Evolutionary conservation across 2,888 invertebrate species (phyloP).

Genomic region (Ametastegia equiseti): DNA sequence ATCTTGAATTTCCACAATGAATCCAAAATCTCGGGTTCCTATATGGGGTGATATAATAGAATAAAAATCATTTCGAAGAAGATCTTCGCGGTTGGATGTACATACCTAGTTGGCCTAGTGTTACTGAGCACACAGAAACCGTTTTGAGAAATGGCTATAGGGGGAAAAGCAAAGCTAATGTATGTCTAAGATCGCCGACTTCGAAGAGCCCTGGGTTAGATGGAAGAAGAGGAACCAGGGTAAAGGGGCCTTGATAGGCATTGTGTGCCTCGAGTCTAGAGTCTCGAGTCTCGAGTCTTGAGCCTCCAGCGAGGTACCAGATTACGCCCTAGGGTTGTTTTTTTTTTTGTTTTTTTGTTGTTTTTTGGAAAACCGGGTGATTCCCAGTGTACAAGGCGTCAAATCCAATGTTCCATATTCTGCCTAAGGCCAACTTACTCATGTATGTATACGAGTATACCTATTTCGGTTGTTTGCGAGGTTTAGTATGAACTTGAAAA

Average conservation of each 20-base stretch:
- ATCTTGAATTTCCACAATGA: too few relatives aligned
- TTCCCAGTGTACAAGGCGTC: constrained; percentile 5
- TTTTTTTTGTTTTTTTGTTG: not conserved
- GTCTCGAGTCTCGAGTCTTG: constrained; percentile 15
- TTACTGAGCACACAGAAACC: not conserved
- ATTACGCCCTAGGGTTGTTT: constrained; percentile 17
- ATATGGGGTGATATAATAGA: too few relatives aligned
- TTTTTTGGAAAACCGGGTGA: not conserved
- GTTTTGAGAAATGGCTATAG: not conserved
- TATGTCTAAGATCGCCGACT: constrained; percentile 21
- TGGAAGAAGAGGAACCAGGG: not conserved
- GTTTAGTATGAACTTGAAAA: too few relatives aligned
- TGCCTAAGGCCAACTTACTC: not conserved
- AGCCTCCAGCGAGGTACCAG: constrained; percentile 20
- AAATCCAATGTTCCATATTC: not conserved
- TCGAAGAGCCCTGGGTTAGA: constrained; percentile 31
- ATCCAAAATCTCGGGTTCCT: too few relatives aligned
- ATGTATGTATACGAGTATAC: not conserved
- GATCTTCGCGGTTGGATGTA: too few relatives aligned
- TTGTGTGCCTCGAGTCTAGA: constrained; percentile 34
- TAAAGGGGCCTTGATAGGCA: constrained; percentile 32
- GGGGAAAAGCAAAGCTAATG: constrained; percentile 3
- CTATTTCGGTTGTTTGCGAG: too few relatives aligned
- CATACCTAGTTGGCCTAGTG: too few relatives aligned
- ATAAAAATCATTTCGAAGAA: too few relatives aligned